Conservation (phyloP, 1,140 invertebrate genomes). For the Drosophila littoralis region DNA sequence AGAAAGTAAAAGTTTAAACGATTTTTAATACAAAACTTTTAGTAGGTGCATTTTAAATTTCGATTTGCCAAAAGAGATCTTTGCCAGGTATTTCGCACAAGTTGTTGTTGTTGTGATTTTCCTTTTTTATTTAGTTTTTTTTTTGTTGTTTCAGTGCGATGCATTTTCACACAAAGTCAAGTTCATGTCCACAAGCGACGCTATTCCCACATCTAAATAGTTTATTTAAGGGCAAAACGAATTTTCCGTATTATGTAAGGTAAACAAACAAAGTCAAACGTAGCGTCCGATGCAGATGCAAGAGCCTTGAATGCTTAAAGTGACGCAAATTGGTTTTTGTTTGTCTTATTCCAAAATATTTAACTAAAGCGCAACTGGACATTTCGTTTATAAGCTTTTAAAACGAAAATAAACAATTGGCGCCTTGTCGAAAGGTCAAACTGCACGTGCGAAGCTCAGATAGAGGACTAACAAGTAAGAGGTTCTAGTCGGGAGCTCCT, state of each 20-base stretch:
- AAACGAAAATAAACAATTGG: not conserved
- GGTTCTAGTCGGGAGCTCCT: no score
- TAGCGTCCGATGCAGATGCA: conserved; percentile 48
- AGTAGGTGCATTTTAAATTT: conserved; percentile 31
- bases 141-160: conserved; percentile 7
- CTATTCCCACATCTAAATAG: conserved; percentile 22
- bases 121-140: conserved; percentile 18
- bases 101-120: conserved; percentile 26
- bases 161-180: conserved; percentile 56
- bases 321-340: conserved; percentile 17
- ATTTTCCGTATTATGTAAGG: conserved; percentile 46
- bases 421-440: conserved; percentile 8
- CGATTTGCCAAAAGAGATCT: conserved; percentile 62
- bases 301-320: conserved; percentile 36
- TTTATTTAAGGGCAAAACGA: conserved; percentile 53
- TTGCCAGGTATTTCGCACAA: conserved; percentile 75
- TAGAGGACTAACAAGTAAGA: no score
- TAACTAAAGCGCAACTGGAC: not conserved
- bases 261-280: conserved; percentile 71
- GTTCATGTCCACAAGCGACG: conserved; percentile 66
- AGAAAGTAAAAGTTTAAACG: conserved; percentile 76
- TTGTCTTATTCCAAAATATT: not conserved
- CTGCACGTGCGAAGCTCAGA: conserved; percentile 1
- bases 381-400: conserved; percentile 1
- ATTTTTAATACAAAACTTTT: conserved; percentile 33